Conservation (phyloP, 2,113 vertebrate species). For the Pitta sordida region DNA sequence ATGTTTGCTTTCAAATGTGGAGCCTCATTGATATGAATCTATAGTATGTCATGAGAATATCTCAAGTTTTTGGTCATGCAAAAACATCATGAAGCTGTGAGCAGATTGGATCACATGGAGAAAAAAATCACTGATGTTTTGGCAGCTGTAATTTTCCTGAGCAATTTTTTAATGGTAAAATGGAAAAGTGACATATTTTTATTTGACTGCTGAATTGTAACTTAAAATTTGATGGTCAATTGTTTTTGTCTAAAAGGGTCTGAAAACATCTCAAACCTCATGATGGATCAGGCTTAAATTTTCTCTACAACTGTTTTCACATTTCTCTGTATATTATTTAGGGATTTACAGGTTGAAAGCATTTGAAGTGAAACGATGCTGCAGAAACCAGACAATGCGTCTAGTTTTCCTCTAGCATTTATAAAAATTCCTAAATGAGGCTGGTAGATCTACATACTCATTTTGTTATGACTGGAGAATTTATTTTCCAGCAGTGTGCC, state of each 20-base stretch:
- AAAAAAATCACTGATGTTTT: not conserved
- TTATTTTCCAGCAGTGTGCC: not conserved
- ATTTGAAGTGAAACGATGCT: not conserved
- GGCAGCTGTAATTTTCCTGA: not conserved
- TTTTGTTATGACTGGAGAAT: not conserved
- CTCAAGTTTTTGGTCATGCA: not conserved
- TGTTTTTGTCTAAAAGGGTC: not conserved
- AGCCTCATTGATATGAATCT: not conserved
- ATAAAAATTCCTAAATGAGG: not conserved
- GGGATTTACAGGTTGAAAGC: not conserved
- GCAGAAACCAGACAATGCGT: not conserved
- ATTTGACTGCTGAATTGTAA: not conserved
- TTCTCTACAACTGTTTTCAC: not conserved
- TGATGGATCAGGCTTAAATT: not conserved
- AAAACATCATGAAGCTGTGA: not conserved
- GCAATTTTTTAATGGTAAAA: not conserved
- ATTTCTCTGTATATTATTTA: not conserved
- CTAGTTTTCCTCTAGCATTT: not conserved
- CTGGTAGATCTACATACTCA: not conserved
- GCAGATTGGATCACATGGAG: not conserved
- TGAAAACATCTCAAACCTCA: not conserved
- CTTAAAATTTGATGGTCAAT: not conserved
- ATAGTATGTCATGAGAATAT: not conserved
- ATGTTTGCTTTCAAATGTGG: not conserved
- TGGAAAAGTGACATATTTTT: not conserved